Evolutionary conservation across 2,888 invertebrate species (phyloP), one percentile per base, ranked within the genome.

Genomic region (Ptychoptera contaminata): DNA sequence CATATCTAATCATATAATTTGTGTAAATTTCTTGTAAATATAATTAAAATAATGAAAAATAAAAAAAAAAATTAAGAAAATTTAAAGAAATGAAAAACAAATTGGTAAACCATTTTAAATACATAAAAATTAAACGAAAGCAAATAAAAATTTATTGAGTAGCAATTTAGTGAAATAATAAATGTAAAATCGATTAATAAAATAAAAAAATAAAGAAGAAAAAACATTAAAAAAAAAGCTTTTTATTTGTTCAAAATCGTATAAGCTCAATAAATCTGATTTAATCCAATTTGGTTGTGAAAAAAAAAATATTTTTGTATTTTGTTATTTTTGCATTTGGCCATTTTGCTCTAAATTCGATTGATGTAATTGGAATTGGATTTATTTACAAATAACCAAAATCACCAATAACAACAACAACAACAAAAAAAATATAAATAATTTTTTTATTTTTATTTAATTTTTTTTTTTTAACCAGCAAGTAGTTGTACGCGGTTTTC

Each of bases 31-130:
- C 44, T 49, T 45, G 34, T 37, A 46, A 48, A 50, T 47, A 49
- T 49, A 50, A 48, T 48, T 49, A 50, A 49, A 48, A 49, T 47
- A 49, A 49, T 36, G 35, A 38, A 37, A 38, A 43, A 30, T 14
- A 43, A 30, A 29, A 36, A 42, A 35, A 42, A 34, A 34, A 34
- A 42, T 30, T 40, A n/a, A 14, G 14, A 39, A 23, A 39, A 39
- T 40, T 29, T 40, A 40, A 30, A 40, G 16, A 39, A 29, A 29
- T 39, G 38, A 29, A 39, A 39, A 29, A 23, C n/a, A 39, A 39
- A 39, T 39, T 39, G 38, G 29, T 39, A 29, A 39, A 29, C 29
- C 29, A 30, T 40, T 30, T 40, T 40, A 40, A 40, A 30, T 40
- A 40, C 29, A 23, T 16, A 30, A 40, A 40, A 40, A 39, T 12